Percentiles rank a stretch among this genome's conserved stretches.
Conservation (phyloP, 1,140 invertebrate species). For the Heliconius nattereri region DNA sequence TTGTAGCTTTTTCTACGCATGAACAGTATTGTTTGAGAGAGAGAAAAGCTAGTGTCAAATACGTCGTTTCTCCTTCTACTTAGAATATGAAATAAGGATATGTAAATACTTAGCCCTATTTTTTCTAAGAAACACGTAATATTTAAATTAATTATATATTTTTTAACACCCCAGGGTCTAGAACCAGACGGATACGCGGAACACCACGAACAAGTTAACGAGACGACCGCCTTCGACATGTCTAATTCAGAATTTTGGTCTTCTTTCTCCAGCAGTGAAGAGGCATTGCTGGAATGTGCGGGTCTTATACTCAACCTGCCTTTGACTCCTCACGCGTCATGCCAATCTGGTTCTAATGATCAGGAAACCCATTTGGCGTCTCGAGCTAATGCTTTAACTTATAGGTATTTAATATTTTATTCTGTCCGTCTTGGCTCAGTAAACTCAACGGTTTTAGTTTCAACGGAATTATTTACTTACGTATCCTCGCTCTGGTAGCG, state of each 20-base stretch:
- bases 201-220: conserved; percentile 82
- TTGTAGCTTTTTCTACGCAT: too few relatives aligned
- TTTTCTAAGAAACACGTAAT: too few relatives aligned
- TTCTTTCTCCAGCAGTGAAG: conserved; percentile 88
- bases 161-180: conserved; percentile 69
- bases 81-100: too few relatives aligned
- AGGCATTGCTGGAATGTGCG: conserved; percentile 87
- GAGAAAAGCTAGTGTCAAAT: too few relatives aligned
- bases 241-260: conserved; percentile 90
- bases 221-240: conserved; percentile 84
- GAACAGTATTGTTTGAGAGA: too few relatives aligned
- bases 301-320: conserved; percentile 88
- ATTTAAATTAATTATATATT: too few relatives aligned
- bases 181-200: conserved; percentile 84
- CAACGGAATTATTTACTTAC: too few relatives aligned
- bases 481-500: too few relatives aligned
- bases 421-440: too few relatives aligned
- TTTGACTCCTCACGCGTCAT: conserved; percentile 83
- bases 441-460: too few relatives aligned
- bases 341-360: conserved; percentile 68
- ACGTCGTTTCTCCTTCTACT: too few relatives aligned
- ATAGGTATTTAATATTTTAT: conserved; percentile 73
- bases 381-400: conserved; percentile 84
- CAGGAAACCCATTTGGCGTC: conserved; percentile 77
- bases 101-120: too few relatives aligned